These are phyloP conservation scores for Carassius carassius DNA, from an alignment of 2,113 vertebrate species.

Conservation along the genomic window DNA sequence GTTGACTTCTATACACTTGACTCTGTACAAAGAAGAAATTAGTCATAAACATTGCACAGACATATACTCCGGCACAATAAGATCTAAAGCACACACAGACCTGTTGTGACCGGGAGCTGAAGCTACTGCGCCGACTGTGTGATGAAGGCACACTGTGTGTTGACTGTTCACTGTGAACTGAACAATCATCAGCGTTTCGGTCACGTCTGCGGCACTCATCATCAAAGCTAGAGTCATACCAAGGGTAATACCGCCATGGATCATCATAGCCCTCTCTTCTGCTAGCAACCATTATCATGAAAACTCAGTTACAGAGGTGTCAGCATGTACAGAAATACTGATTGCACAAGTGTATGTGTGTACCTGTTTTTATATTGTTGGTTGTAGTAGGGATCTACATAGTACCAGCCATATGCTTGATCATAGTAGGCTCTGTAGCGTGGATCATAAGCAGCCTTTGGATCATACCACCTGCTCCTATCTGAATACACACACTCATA, in stretches of 20 bases:
- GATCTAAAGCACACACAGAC: conserved; percentile 63
- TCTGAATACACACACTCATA: conserved; percentile 64
- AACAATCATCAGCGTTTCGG: conserved; percentile 81
- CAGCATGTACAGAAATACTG: neutral
- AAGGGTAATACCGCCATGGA: conserved; percentile 89
- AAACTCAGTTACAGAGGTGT: neutral
- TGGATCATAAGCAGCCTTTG: conserved; percentile 80
- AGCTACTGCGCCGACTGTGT: conserved; percentile 88
- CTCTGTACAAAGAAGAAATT: conserved; percentile 74
- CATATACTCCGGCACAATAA: neutral
- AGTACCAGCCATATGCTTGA: conserved; percentile 80
- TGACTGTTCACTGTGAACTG: conserved; percentile 88
- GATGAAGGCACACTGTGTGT: conserved; percentile 81
- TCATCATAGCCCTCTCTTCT: conserved; percentile 80
- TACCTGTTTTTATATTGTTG: conserved; percentile 60
- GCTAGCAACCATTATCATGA: conserved; percentile 63
- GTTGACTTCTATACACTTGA: conserved; percentile 88
- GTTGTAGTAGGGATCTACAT: conserved; percentile 76
- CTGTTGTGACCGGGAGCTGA: conserved; percentile 91
- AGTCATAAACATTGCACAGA: neutral
- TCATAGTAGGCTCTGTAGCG: conserved; percentile 84
- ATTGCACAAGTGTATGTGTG: neutral
- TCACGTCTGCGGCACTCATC: conserved; percentile 80
- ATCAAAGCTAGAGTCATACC: conserved; percentile 89
- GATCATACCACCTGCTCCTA: conserved; percentile 74